Percentiles rank a stretch among this genome's conserved stretches.
Conservation (phyloP, 2,888 invertebrate genomes). For the Epistrophella euchroma region DNA sequence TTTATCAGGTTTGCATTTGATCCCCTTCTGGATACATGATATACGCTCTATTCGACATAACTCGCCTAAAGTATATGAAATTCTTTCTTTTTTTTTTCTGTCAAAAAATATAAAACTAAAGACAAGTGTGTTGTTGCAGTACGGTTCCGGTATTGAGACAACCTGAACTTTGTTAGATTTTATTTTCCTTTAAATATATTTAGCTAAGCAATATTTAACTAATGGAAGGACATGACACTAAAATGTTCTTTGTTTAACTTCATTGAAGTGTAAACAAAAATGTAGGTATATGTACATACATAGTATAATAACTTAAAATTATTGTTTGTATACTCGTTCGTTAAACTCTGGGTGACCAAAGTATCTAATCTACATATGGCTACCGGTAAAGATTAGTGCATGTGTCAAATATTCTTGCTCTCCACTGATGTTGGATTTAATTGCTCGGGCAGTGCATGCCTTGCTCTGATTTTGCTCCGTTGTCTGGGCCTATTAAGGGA, state of each 20-base stretch:
- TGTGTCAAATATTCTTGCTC: too few species aligned
- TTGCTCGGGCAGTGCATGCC: too few species aligned
- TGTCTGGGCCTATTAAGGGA: too few species aligned
- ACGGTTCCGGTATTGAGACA: constrained; percentile 6
- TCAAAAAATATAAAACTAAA: constrained; percentile 27
- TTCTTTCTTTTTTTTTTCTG: constrained; percentile 3
- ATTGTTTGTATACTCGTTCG: too few species aligned
- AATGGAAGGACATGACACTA: neutral
- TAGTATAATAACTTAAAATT: too few species aligned
- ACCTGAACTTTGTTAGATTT: constrained; percentile 1
- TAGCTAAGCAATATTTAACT: neutral
- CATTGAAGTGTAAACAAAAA: constrained; percentile 4
- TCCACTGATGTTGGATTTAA: too few species aligned
- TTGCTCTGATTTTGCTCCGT: too few species aligned
- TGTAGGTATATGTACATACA: too few species aligned
- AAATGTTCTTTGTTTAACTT: constrained; percentile 16
- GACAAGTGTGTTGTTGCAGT: constrained; percentile 39
- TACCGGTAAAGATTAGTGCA: too few species aligned
- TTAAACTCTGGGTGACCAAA: too few species aligned
- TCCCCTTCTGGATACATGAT: constrained; percentile 49
- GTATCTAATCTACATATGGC: too few species aligned
- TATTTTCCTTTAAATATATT: constrained; percentile 4
- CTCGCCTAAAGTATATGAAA: constrained; percentile 28
- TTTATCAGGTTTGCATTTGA: constrained; percentile 54
- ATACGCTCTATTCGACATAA: constrained; percentile 13